Base-by-base conservation (phyloP, 2,797 vertebrate species). In the Neostethus bicornis region DNA sequence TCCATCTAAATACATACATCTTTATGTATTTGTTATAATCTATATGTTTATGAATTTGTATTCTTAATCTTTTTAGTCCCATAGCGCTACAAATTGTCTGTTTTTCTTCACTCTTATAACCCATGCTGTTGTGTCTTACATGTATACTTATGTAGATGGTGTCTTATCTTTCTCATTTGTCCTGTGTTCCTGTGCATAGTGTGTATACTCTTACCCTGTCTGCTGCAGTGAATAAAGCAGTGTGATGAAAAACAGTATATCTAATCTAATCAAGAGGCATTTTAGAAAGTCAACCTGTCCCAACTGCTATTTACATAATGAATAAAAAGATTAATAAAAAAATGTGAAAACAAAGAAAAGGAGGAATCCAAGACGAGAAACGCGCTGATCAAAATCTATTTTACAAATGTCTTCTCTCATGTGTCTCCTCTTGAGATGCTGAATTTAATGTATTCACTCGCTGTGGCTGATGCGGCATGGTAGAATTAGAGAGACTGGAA, bases 391-490 rank as follows among this genome's bases (percentile, higher is more conserved):
- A 5, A 81, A 73, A 73, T 69, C 49, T 63, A 5, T 73, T 84
- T 74, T 66, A 34, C 51, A 75, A 79, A 73, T 32, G 55, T 66
- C 48, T 51, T 19, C 58, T 57, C 59, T 56, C 19, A 52, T 64
- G 41, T 44, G 62, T 61, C 55, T 54, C 31, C 19, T 39, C 46
- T 64, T 74, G 53, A 28, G 37, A 66, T 63, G 54, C 51, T 14
- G 35, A 73, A 75, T 73, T 51, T 77, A 71, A 87, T 87, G 70
- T 80, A 86, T 81, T 83, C 66, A 61, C 51, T 38, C 20, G 51
- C 47, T 17, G 7, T 49, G 56, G 37, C 58, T 60, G 58, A 39
- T 60, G 71, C 38, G 59, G 68, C 66, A 52, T 45, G 55, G 61
- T 54, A 58, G 61, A 82, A 67, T 87, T 82, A 77, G 66, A 20